Percentiles rank a stretch among this genome's conserved stretches.
Conservation (phyloP, 1,140 invertebrate genomes). For the Chironomus tepperi region DNA sequence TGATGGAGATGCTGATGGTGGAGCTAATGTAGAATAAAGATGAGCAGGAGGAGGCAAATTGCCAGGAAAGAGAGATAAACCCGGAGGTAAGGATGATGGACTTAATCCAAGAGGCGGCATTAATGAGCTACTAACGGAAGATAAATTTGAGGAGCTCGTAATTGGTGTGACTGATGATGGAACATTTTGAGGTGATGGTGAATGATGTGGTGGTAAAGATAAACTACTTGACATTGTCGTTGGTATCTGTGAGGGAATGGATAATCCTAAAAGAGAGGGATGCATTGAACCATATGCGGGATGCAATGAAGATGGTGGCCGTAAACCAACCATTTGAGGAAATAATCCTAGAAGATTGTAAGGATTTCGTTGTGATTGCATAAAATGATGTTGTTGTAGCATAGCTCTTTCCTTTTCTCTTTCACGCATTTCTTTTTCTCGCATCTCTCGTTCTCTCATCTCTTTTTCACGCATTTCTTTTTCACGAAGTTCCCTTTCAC, state of each 20-base stretch:
- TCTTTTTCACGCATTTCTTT: slow-evolving; percentile 32
- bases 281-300: slow-evolving; percentile 8
- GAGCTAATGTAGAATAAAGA: background rate
- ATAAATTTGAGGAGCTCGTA: background rate
- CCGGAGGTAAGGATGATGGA: background rate
- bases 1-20: slow-evolving; percentile 11
- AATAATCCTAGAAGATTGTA: background rate
- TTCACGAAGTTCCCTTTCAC: slow-evolving; percentile 39
- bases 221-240: background rate
- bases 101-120: background rate
- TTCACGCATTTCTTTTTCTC: slow-evolving; percentile 33
- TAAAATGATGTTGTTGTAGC: slow-evolving; percentile 27
- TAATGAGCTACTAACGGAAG: background rate
- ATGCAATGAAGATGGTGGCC: slow-evolving; percentile 2
- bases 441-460: slow-evolving; percentile 34
- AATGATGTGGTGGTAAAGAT: background rate
- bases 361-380: slow-evolving; percentile 28
- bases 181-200: background rate
- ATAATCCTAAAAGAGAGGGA: background rate
- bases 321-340: background rate
- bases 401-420: slow-evolving; percentile 26
- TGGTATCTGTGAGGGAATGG: background rate
- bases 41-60: slow-evolving; percentile 11
- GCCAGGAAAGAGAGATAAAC: background rate
- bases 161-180: background rate